Conservation (phyloP, 2,113 vertebrate genomes). For the Apteryx mantelli region DNA sequence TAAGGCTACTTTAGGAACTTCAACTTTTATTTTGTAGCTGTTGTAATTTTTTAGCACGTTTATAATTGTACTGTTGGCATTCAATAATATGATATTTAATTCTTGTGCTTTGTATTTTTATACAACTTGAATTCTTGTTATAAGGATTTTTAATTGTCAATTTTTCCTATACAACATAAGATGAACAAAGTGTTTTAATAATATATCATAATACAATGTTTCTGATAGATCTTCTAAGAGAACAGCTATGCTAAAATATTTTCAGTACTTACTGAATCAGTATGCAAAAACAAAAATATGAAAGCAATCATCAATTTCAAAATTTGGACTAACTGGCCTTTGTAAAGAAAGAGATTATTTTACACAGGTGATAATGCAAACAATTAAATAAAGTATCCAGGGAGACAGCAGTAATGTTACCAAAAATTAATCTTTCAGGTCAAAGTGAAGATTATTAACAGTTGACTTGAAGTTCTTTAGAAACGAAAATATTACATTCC, state of each 20-base stretch:
- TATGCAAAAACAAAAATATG: neutral
- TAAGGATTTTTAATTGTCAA: neutral
- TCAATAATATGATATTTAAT: neutral
- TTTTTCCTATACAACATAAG: neutral
- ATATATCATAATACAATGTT: neutral
- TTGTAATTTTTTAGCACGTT: neutral
- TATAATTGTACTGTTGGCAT: neutral
- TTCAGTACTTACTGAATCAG: neutral
- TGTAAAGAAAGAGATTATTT: neutral
- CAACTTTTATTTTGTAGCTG: neutral
- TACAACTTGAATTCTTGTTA: neutral
- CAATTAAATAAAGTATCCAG: neutral
- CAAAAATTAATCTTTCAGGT: neutral
- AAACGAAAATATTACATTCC: neutral
- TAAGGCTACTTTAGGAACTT: neutral
- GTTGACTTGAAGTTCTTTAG: neutral
- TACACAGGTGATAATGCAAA: neutral
- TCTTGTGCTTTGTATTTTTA: neutral
- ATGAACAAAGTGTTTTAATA: neutral
- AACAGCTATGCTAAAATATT: neutral
- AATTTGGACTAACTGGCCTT: neutral
- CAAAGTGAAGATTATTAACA: neutral
- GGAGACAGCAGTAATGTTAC: no score
- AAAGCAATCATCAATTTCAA: neutral
- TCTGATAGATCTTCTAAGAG: neutral